phyloP scores from a whole-genome alignment of 2,113 vertebrate genomes.

The Progne subis region DNA sequence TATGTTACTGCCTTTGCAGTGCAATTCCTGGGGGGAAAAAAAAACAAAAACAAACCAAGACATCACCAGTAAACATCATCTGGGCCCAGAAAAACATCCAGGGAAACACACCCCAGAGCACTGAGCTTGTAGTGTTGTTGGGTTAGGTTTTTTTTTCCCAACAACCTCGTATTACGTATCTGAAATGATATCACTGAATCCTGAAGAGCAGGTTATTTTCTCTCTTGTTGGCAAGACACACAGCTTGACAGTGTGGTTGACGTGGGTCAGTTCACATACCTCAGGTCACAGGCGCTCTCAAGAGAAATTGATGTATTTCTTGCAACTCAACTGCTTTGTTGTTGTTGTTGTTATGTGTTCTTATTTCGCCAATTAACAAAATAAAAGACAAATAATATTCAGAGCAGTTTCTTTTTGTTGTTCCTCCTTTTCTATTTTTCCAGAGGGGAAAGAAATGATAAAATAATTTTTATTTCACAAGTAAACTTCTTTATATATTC shows the following conservation, averaged over 20 bases:
- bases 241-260: not conserved
- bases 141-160: not conserved
- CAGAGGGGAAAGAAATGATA: not conserved
- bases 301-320: not conserved
- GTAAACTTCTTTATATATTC: not conserved
- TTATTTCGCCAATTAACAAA: not conserved
- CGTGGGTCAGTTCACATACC: fast-evolving
- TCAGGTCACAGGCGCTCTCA: fast-evolving
- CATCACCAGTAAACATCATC: constrained; percentile 42
- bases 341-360: not conserved
- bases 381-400: not conserved
- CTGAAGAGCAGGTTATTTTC: not conserved
- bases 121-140: not conserved
- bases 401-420: not conserved
- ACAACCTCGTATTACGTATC: not conserved
- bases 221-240: not conserved
- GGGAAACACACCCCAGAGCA: not conserved
- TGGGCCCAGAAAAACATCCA: not conserved
- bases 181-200: not conserved
- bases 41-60: too few relatives aligned
- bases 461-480: not conserved
- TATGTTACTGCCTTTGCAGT: constrained; percentile 23
- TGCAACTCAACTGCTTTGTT: not conserved
- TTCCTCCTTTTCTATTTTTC: not conserved
- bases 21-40: not conserved